These are phyloP conservation scores for Pseudochirops corinnae DNA, from an alignment of 2,797 vertebrate species.

Conservation along the genomic window DNA sequence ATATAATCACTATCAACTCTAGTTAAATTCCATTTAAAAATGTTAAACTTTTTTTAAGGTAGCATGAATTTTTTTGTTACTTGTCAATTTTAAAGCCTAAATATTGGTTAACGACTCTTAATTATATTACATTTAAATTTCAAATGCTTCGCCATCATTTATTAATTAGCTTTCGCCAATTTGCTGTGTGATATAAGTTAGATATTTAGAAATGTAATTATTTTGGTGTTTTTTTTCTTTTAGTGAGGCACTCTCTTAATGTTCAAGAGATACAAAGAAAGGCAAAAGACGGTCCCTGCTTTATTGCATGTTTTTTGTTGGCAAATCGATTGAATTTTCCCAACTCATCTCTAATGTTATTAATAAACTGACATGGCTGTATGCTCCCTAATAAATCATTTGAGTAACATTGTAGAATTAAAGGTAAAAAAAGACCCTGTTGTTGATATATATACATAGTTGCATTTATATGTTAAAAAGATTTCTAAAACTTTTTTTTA, in stretches of 20 bases:
- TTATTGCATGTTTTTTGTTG: not conserved
- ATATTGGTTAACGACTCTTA: slow-evolving; percentile 47
- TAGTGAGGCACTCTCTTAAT: not conserved
- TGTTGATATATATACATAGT: slow-evolving; percentile 32
- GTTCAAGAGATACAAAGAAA: not conserved
- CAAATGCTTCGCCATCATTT: slow-evolving; percentile 7
- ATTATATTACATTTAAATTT: slow-evolving; percentile 34
- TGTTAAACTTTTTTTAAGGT: not conserved
- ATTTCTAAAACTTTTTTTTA: slow-evolving; percentile 42
- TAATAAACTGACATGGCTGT: slow-evolving; percentile 41
- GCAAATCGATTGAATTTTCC: not conserved
- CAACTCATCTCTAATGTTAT: slow-evolving; percentile 25
- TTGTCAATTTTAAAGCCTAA: slow-evolving; percentile 51
- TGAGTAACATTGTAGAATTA: slow-evolving; percentile 43
- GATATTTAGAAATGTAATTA: slow-evolving; percentile 19
- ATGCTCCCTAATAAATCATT: slow-evolving; percentile 51
- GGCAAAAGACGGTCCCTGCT: not conserved
- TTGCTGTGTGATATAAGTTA: slow-evolving; percentile 14
- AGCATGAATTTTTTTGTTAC: slow-evolving; percentile 11
- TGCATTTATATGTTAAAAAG: slow-evolving; percentile 12
- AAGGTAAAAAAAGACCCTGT: not conserved
- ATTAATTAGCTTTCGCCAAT: slow-evolving; percentile 6
- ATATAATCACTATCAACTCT: not conserved
- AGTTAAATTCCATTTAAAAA: not conserved
- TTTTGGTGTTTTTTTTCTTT: slow-evolving; percentile 40